Evolutionary conservation across 35 echinoderm and acorn worm genomes (phyloP), one percentile per base, ranked within the genome.

Genomic region (Heliocidaris tuberculata): DNA sequence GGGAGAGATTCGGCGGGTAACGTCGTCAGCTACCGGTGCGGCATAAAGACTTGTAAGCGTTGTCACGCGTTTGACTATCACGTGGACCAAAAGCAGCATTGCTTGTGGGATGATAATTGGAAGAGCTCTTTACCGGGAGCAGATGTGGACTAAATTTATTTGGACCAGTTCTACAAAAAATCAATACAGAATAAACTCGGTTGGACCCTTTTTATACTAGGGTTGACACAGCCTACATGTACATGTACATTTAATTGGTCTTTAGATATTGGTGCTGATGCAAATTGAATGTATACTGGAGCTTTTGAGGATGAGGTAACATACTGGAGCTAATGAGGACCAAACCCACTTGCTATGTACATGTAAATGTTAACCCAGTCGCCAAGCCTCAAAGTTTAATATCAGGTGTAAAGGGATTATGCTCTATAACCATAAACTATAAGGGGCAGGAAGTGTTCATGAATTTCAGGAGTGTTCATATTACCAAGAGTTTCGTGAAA

Each of bases 31-130:
- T 99, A 99, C 48, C 50, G 98, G 29, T 99, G 98, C 90, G 98
- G 98, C 9, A 99, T 99, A 32, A 99, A 99, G 50, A 99, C 98
- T 6, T 99, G 98, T 50, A 99, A 96, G 48, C 97, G 97, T 30
- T 99, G 98, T 35, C 35, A 94, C 42, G 70, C 94, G 42, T 99
- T 97, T 94, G 95, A 96, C 59, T 99, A 96, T 93, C 94, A 97
- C 71, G 97, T 96, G 2, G 70, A 94, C 32, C 95, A 97, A 86
- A 99, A 95, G 85, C 92, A 93, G 17, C 91, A 92, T 16, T 99
- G 98, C 93, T 59, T 99, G 86, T 99, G 98, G 98, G 98, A 98
- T 93, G 85, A 86, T 17, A 15, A 59, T 32, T 92, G 88, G 94
- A 78, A 78, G 65, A 78, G 65, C 21, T 78, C 65, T 3, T 78